Base-by-base conservation (phyloP, 2,113 vertebrate genomes). In the Colossoma macropomum region DNA sequence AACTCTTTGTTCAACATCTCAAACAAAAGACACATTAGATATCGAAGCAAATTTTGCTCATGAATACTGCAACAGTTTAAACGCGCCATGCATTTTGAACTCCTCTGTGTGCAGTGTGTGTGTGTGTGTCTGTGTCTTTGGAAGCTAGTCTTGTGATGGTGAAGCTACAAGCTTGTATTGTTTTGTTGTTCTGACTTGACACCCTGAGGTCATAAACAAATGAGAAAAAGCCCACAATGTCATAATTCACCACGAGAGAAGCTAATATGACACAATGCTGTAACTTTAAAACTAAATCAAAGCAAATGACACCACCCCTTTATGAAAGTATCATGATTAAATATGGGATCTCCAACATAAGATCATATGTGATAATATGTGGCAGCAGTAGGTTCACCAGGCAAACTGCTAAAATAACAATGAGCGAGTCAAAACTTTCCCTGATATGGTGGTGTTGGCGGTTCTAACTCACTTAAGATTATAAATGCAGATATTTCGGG, bases 101-200 rank as follows among this genome's bases (percentile, higher is more conserved):
- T n/a, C 34, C 15, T 13, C 8, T 19, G 17, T 34, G 8, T 8
- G 50, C 7, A 52, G 41, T n/a, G n/a, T n/a, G n/a, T n/a, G n/a
- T 27, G 45, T 73, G 81, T 87, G 21, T 71, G 52, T 75, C 21
- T 54, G 54, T n/a, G 21, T 38, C 66, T 2, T 13, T 75, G 75
- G 28, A 54, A 9, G 75, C 69, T 80, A 82, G 85, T 79, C 80
- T 63, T 88, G 72, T 87, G 87, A 89, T 78, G 87, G 89, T 25
- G 68, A 71, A 68, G 5, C 23, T 74, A 88, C 86, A 78, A 88
- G 63, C 77, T 85, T 87, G 86, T 45, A 21, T 30, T 70, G 38
- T 62, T 62, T 41, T 62, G 74, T 62, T 77, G 63, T 32, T 82
- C 48, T 54, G 17, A 65, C 45, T 45, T 13, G 38, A 56, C 28